Conservation (phyloP, 2,888 invertebrate genomes). For the Callyntrura guangdongensis region DNA sequence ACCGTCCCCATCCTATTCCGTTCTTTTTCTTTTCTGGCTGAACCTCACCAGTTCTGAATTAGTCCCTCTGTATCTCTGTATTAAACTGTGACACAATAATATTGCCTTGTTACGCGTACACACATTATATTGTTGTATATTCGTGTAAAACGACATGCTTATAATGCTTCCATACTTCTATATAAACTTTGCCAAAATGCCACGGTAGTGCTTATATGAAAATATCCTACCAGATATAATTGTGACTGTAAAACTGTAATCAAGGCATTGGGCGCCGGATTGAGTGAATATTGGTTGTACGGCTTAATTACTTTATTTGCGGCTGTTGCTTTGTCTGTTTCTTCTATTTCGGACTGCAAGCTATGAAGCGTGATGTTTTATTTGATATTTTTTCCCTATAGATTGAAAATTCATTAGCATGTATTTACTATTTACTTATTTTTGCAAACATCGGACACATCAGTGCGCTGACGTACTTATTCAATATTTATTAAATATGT, state of each 20-base stretch:
- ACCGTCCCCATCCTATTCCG: constrained; percentile 28
- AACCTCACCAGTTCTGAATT: constrained; percentile 48
- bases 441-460: no score
- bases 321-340: no score
- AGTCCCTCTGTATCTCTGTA: constrained; percentile 42
- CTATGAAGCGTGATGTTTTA: no score
- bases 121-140: no score
- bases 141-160: no score
- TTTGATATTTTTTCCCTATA: no score
- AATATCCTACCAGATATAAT: background rate
- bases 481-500: no score
- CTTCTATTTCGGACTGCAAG: no score
- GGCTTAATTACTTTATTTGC: no score
- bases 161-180: background rate
- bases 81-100: constrained; percentile 34
- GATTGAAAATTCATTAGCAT: no score
- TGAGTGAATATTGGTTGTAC: background rate
- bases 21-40: background rate
- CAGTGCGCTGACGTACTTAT: no score
- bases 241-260: background rate
- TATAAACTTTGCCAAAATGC: constrained; percentile 23
- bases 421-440: no score
- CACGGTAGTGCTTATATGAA: background rate
- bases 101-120: constrained; percentile 27
- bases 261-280: background rate